Base-by-base conservation (phyloP, 2,797 vertebrate genomes). In the Fringilla coelebs region DNA sequence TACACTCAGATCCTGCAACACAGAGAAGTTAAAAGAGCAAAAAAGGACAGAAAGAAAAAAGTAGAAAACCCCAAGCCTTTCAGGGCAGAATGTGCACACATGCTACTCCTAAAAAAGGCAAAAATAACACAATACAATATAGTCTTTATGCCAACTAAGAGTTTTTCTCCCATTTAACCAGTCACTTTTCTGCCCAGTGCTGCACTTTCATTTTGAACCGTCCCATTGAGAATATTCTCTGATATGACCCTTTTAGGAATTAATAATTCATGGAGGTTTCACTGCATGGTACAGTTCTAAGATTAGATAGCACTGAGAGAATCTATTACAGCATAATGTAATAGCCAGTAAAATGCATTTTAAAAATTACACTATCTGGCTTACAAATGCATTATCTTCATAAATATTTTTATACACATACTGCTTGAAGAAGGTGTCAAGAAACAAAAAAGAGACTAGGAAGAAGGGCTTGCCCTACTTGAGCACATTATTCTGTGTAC, bases 181-280 rank as follows among this genome's bases (percentile, higher is more conserved):
- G 78, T 88, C 82, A 76, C 46, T 87, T 96, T 82, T 93, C 62
- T 89, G 36, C n/a, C 29, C 38, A 68, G 71, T 85, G 63, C 66
- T 77, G 26, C 63, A 46, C 55, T 93, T 77, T 48, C 41, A 94
- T 88, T 96, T 73, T 26, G 36, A 89, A 52, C 41, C 25, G 77
- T 66, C 36, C 71, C 54, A 91, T 61, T 91, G 75, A 65, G 96
- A 96, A 60, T 48, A 6, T 60, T 80, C 62, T 84, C 41, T 41
- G 57, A 68, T 55, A 79, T 60, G 92, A 96, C 34, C 90, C 54
- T 82, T 93, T 73, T 51, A 49, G 26, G 41, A 86, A 94, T 97
- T 92, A 96, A 97, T 94, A 95, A 97, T 95, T 95, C 81, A 93
- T 80, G 54, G 24, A 55, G 17, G 10, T 87, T 93, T 72, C 29